Evolutionary conservation across 2,888 invertebrate species (phyloP).

Genomic region (Patella pellucida): DNA sequence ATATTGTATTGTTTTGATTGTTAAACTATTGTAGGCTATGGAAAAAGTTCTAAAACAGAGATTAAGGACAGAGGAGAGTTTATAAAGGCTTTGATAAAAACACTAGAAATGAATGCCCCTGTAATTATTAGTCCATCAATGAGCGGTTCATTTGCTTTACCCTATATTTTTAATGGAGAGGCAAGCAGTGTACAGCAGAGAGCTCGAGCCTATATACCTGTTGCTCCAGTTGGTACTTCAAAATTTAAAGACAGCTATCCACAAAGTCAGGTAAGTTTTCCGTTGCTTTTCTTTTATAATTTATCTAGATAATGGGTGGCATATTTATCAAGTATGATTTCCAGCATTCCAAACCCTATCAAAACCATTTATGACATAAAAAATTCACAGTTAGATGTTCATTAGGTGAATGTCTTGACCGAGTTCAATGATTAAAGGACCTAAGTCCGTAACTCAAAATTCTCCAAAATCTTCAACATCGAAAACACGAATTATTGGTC

Average conservation of each 20-base stretch:
- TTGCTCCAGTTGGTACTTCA: conserved; percentile 70
- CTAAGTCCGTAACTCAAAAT: too few species aligned
- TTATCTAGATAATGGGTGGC: too few species aligned
- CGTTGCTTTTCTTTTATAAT: not conserved
- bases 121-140: conserved; percentile 73
- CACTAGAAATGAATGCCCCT: conserved; percentile 59
- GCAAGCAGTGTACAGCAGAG: conserved; percentile 47
- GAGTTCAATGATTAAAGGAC: too few species aligned
- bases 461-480: too few species aligned
- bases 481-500: too few species aligned
- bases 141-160: conserved; percentile 72
- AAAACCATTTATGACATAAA: too few species aligned
- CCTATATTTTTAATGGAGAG: conserved; percentile 66
- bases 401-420: too few species aligned
- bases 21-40: conserved; percentile 27
- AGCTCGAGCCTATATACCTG: conserved; percentile 70
- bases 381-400: too few species aligned
- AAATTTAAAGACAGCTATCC: conserved; percentile 46
- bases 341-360: too few species aligned
- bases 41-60: conserved; percentile 28
- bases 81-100: conserved; percentile 58
- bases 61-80: conserved; percentile 48
- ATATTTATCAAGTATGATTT: too few species aligned
- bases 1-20: not conserved
- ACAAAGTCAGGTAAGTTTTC: conserved; percentile 45